Percentiles rank a stretch among this genome's conserved stretches.
Conservation (phyloP, 2,797 vertebrate genomes). For the Platyrinchus mystaceus region DNA sequence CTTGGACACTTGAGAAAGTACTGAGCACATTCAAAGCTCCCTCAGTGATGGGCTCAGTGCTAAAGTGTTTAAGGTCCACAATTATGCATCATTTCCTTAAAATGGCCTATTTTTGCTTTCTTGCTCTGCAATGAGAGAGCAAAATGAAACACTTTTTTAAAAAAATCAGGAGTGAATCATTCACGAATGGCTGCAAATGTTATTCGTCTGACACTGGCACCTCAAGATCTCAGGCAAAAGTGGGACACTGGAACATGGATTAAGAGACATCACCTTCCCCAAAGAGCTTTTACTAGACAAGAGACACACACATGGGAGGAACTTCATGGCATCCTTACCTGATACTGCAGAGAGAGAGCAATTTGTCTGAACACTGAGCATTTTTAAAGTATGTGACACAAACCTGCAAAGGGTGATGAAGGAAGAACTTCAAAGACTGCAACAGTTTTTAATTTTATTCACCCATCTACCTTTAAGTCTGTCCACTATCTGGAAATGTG, state of each 20-base stretch:
- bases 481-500: neutral
- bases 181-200: neutral
- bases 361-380: neutral
- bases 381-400: neutral
- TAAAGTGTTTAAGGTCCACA: neutral
- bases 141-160: neutral
- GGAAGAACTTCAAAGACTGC: neutral
- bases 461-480: neutral
- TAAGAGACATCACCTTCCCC: neutral
- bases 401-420: neutral
- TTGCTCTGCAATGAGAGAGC: neutral
- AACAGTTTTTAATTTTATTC: neutral
- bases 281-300: neutral
- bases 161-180: neutral
- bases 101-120: conserved; percentile 25
- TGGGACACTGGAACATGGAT: neutral
- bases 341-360: neutral
- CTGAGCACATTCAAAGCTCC: neutral
- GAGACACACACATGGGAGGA: neutral
- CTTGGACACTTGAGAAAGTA: neutral
- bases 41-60: neutral
- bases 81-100: conserved; percentile 39
- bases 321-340: neutral
- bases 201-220: neutral
- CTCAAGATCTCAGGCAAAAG: neutral